Evolutionary conservation across 2,888 invertebrate species (phyloP), one percentile per base, ranked within the genome.

Genomic region (Aethes cnicana): DNA sequence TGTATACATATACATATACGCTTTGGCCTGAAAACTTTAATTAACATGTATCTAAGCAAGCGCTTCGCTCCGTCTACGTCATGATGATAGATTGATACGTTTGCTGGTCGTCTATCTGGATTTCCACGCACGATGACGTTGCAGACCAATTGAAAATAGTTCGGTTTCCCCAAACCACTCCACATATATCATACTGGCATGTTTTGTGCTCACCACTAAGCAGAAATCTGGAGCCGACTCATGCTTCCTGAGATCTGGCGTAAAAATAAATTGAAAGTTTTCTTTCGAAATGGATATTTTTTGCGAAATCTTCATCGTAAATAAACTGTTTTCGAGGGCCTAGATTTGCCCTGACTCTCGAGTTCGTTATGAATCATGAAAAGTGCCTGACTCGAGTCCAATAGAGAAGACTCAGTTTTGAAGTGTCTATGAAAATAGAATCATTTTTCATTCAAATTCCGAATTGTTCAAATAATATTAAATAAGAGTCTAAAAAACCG

Each of bases 211-310:
- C 21, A 36, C 35, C 50, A 44, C 50, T 52, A 37, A 52, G 25
- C 37, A 32, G 44, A 32, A 50, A 52, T 52, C 44, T 44, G 49
- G 7, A 20, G 20, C 21, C 11, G 26, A 14, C 43, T n/a, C 23
- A 25, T 18, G 17, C 14, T 37, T 37, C n/a, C 37, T 14, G 23
- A 14, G 26, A 41, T 41, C 26, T 17, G 11, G 18, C 23, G 18
- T 52, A 20, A 44, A 50, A 43, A 52, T 50, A 49, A 8, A 18
- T 20, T 41, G n/a, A n/a, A n/a, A n/a, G n/a, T 48, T 37, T 43
- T 30, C 17, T 25, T 44, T 14, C 9, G 32, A 37, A 18, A 23
- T 32, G 28, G 20, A 44, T 50, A 28, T 6, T 14, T 23, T 16
- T 14, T 14, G 11, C 17, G 5, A n/a, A 30, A 21, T 3, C 18